Conservation (phyloP, 2,113 vertebrate genomes). For the Scopus umbretta region DNA sequence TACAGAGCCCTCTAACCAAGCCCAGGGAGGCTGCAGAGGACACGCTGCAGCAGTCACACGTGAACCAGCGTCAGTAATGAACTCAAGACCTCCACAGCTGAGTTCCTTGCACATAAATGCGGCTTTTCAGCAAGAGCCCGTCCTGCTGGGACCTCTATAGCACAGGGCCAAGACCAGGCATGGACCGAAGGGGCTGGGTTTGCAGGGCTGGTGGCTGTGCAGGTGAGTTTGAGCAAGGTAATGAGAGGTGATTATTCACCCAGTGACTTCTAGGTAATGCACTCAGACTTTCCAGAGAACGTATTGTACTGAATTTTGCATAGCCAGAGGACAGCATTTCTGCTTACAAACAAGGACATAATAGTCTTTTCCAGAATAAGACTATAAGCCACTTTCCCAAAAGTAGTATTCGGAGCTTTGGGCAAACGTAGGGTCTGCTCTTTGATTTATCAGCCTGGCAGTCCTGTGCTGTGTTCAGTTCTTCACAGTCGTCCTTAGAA, state of each 20-base stretch:
- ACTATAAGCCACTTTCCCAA: not conserved
- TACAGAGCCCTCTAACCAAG: not conserved
- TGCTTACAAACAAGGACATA: not conserved
- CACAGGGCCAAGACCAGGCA: not conserved
- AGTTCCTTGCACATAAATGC: not conserved
- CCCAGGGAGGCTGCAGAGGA: not conserved
- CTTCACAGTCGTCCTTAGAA: not conserved
- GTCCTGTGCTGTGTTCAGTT: not conserved
- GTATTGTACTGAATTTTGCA: not conserved
- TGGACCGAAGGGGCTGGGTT: not conserved
- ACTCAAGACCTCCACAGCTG: not conserved
- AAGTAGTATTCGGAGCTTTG: not conserved
- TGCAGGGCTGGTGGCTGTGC: not conserved
- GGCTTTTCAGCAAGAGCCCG: not conserved
- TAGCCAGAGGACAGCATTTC: not conserved
- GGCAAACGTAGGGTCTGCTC: rapidly evolving
- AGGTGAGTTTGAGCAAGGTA: not conserved
- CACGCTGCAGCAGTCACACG: rapidly evolving
- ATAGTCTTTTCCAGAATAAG: not conserved
- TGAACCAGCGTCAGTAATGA: rapidly evolving
- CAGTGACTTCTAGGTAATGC: not conserved
- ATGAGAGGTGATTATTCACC: not conserved
- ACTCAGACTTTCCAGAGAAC: not conserved
- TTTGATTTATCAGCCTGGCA: not conserved
- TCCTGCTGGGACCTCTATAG: not conserved